Percentiles rank a stretch among this genome's conserved stretches.
Conservation (phyloP, 2,888 invertebrate genomes). For the Pachycephus smyrnensis region DNA sequence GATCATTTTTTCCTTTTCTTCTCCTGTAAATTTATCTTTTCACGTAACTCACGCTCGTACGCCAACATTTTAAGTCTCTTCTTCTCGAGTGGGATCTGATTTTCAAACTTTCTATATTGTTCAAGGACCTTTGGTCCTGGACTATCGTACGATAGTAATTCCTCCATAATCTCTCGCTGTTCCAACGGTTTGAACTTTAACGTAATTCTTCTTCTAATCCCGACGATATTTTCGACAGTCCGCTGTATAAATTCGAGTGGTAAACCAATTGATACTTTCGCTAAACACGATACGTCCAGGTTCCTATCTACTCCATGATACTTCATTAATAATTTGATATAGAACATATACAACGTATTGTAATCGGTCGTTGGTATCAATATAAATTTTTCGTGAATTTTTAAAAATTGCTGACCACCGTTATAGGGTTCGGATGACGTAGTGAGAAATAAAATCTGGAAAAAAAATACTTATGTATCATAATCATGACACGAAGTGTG, state of each 20-base stretch:
- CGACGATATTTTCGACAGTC: constrained; percentile 67
- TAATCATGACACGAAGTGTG: background rate
- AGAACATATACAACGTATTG: constrained; percentile 70
- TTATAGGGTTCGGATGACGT: constrained; percentile 75
- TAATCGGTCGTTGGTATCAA: constrained; percentile 72
- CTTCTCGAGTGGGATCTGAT: constrained; percentile 39
- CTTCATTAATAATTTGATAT: constrained; percentile 71
- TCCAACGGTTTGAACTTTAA: constrained; percentile 70
- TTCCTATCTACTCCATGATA: constrained; percentile 72
- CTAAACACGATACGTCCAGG: constrained; percentile 72
- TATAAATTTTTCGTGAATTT: constrained; percentile 72
- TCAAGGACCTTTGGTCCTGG: constrained; percentile 30
- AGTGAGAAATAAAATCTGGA: constrained; percentile 73
- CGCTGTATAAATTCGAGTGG: constrained; percentile 69
- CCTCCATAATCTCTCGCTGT: constrained; percentile 69
- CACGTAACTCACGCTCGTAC: constrained; percentile 17
- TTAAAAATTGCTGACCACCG: constrained; percentile 66
- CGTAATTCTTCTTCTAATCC: constrained; percentile 69
- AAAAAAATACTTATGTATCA: background rate
- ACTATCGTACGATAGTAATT: constrained; percentile 61
- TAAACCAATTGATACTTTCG: constrained; percentile 70
- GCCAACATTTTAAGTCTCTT: constrained; percentile 30
- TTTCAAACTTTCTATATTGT: constrained; percentile 42
- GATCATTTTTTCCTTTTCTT: constrained; percentile 13
- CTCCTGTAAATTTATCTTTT: constrained; percentile 6